Evolutionary conservation across 2,797 vertebrate species (phyloP), one percentile per base, ranked within the genome.

Genomic region (Eurystomus glaucurus): DNA sequence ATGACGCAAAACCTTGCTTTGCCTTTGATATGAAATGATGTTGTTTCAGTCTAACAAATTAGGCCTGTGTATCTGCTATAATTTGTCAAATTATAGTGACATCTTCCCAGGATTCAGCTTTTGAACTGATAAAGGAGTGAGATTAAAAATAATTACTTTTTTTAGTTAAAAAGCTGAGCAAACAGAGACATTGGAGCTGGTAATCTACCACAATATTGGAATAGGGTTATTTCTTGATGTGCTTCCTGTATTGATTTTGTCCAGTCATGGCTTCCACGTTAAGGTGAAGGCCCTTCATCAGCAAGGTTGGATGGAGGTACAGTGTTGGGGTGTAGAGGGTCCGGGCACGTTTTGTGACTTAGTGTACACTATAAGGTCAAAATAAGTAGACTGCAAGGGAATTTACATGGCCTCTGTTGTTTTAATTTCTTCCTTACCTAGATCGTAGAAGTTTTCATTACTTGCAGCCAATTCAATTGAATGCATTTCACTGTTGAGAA

Each of bases 391-490:
- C 11, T 18, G 39, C 52, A 51, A 72, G 6, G 31, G 31, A 5
- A 33, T 37, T 92, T n/a, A 7, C 8, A 2, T 23, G 25, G 5
- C 29, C 33, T 33, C 33, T 75, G 12, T 51, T 58, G 6, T 13
- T 70, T 60, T 45, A 51, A 4, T n/a, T 93, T 90, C 37, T 90
- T 85, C 16, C 12, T 82, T 35, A 46, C 10, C 14, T 11, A 15
- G 2, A 1, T 60, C 33, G 61, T 9, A 76, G 7, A 4, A 61
- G 23, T 43, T 85, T 55, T 79, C 54, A 61, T 72, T 69, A 37
- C 8, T 81, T 0, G 0, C 14, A 78, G 16, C 1, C 7, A 57
- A 12, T 78, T 86, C 9, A 60, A 21, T n/a, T 12, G 12, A 81
- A 64, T 60, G 0, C 19, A 28, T 64, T 28, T 74, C 39, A 41